Conservation (phyloP, 2,113 vertebrate genomes). For the Chaetodon auriga region DNA sequence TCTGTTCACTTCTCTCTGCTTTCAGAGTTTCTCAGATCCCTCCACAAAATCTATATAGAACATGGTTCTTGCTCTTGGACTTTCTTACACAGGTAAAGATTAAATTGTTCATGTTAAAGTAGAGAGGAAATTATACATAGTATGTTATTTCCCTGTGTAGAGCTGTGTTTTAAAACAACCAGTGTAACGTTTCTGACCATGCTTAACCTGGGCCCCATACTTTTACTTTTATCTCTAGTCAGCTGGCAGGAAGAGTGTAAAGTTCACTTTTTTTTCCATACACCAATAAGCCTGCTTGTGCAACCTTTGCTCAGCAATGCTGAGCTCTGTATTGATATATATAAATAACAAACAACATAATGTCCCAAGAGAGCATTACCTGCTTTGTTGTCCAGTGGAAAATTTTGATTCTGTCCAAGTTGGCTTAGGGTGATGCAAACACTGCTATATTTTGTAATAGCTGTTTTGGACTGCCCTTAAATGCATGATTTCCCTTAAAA, state of each 20-base stretch:
- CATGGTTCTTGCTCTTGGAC: neutral
- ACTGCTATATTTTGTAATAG: neutral
- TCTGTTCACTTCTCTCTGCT: neutral
- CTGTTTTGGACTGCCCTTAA: neutral
- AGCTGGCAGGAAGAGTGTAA: constrained; percentile 66
- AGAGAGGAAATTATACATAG: neutral
- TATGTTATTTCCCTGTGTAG: neutral
- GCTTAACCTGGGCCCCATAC: constrained; percentile 25
- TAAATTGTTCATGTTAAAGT: neutral
- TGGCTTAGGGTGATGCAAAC: neutral
- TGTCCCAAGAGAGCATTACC: neutral
- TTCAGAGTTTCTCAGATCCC: constrained; percentile 5
- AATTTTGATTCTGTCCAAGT: neutral
- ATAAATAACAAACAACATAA: neutral
- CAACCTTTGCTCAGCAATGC: neutral
- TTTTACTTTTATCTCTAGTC: constrained; percentile 46
- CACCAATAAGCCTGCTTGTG: constrained; percentile 16
- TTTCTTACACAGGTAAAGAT: neutral
- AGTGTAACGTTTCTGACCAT: neutral
- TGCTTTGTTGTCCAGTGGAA: neutral
- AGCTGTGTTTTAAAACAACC: neutral
- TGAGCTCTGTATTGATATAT: neutral
- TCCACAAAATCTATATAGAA: neutral
- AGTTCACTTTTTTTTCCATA: constrained; percentile 52
- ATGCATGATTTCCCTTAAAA: neutral